Base-by-base conservation (phyloP, 2,888 invertebrate genomes). In the Drosophila conformis region DNA sequence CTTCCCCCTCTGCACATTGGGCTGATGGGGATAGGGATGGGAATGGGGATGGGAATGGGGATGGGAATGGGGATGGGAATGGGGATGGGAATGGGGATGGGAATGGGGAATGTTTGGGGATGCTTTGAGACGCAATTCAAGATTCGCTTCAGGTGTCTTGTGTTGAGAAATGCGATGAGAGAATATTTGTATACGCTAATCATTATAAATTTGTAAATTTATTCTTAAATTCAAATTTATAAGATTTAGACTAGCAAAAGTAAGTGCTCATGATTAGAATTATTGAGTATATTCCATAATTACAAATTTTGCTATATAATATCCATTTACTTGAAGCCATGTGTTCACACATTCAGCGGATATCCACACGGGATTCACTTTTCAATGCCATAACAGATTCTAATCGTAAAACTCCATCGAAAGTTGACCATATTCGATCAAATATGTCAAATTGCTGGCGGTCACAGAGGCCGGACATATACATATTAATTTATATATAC, bases 391-490 rank as follows among this genome's bases (percentile, higher is more conserved):
- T 42, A 60, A 51, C 40, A 18, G 29, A 15, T 18, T 0, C 7
- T 56, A 35, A 31, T 51, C 33, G 54, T 25, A 21, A 18, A 38
- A n/a, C 59, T 35, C 29, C 48, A 60, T 49, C 35, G 21, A 21
- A 8, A 69, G 59, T 33, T 29, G 29, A 42, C 42, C 40, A 69
- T 27, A 54, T 49, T 29, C 48, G 11, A 51, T 27, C 15, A 61
- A 49, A 49, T 57, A 42, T 62, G 56, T 61, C 71, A 70, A 70
- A 52, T 56, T 51, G 36, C 35, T 38, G 51, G 27, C 40, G 33
- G 40, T 35, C 40, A 27, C 68, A 31, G 42, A 53, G 25, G 33
- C 10, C 27, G 13, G 7, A 21, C 4, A 46, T 25, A 46, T 13
- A 21, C 13, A 21, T 42, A 42, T 10, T n/a, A n/a, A n/a, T 21